Evolutionary conservation across 92 coral and sea anemone species (phyloP).

Genomic region (Paragorgia papillata): DNA sequence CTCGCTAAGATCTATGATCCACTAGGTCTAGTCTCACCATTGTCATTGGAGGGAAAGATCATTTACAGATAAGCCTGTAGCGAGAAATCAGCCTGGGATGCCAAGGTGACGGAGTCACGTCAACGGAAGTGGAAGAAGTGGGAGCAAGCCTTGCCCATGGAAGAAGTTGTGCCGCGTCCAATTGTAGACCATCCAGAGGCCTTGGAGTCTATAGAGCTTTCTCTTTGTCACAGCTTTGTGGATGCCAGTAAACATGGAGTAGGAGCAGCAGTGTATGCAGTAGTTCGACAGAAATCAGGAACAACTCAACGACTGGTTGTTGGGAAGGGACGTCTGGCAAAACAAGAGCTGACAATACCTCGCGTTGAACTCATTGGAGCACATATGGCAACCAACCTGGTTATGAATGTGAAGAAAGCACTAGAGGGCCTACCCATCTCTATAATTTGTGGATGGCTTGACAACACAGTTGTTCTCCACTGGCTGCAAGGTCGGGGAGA

Average conservation of each 20-base stretch:
- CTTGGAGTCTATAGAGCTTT: slow-evolving; percentile 9
- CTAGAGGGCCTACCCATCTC: slow-evolving; percentile 10
- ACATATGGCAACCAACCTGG: slow-evolving; percentile 42
- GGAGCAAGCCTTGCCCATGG: too few relatives aligned
- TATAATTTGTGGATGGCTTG: slow-evolving; percentile 17
- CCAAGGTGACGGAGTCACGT: too few relatives aligned
- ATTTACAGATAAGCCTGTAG: not conserved
- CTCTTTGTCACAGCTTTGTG: slow-evolving; percentile 49
- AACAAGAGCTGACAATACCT: slow-evolving; percentile 26
- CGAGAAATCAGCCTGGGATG: too few relatives aligned
- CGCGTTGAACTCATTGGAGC: slow-evolving; percentile 28
- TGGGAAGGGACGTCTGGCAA: slow-evolving; percentile 34
- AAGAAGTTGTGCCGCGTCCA: too few relatives aligned
- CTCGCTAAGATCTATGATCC: not conserved
- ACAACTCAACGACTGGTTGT: slow-evolving; percentile 53
- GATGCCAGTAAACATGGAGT: slow-evolving; percentile 39
- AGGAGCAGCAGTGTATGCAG: slow-evolving; percentile 56
- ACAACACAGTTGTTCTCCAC: slow-evolving; percentile 45
- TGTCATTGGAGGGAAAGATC: not conserved
- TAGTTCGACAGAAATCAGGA: slow-evolving; percentile 48
- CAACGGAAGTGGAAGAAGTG: too few relatives aligned
- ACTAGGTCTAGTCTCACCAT: not conserved
- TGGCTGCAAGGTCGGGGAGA: slow-evolving; percentile 41
- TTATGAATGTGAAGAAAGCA: slow-evolving; percentile 8
- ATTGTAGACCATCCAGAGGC: too few relatives aligned